Evolutionary conservation across 1,140 invertebrate genomes (phyloP), one percentile per base, ranked within the genome.

Genomic region (Himalopsyche phryganea): DNA sequence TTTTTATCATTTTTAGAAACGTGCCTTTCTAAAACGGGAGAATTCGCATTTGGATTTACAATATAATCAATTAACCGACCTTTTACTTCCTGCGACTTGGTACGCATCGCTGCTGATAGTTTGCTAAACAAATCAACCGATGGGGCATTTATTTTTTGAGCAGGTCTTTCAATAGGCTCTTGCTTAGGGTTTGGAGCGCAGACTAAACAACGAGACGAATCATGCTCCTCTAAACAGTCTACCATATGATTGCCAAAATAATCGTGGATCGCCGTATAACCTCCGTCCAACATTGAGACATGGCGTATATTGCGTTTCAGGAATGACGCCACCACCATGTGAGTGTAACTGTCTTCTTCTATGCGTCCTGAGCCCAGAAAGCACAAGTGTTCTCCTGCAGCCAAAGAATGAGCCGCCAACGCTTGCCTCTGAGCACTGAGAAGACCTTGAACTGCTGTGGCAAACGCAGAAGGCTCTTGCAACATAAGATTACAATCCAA

Each of bases 241-340:
- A 83, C 82, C 67, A 92, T 81, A 70, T 91, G 85, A 44, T 90
- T 86, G 1, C 85, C 85, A 68, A 94, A 86, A 65, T 91, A 87
- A 63, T 92, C 85, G 68, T 95, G 92, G 57, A 96, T 85, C 17
- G 91, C 90, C 77, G 87, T 83, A 80, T 96, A 98, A 9, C 96
- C 96, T 58, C 94, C 94, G 64, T 88, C 87, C 7, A 97, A 82
- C 74, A 98, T 84, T 53, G 92, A 95, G 19, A 99, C 91, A 74
- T 94, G 96, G 62, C 90, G 86, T 0, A 90, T 92, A 68, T 94
- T 91, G 71, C 92, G 91, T 75, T 98, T 95, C 33, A 99, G 80
- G 76, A 99, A 98, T 54, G 93, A 94, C 6, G 96, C 93, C 7
- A 98, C 91, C 19, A 98, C 95, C 97, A 99, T 99, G 68, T 98